Evolutionary conservation across 2,113 vertebrate species (phyloP).

Genomic region (Rattus rattus): DNA sequence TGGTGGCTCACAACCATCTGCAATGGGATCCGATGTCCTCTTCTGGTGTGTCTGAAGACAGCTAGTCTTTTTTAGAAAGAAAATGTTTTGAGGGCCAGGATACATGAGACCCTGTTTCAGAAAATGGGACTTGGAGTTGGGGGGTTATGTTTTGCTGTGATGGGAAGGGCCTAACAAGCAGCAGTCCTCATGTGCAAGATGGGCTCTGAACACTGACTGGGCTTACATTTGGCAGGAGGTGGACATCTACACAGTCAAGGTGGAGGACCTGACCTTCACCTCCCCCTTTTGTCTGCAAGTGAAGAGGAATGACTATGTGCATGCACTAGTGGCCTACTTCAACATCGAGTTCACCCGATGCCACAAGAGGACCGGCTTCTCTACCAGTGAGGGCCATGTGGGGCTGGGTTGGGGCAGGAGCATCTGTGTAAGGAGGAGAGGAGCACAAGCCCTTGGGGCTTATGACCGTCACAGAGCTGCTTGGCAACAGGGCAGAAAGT

Average conservation of each 20-base stretch:
- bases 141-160: background rate
- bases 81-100: background rate
- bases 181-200: background rate
- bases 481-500: background rate
- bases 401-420: fast-evolving
- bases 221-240: slow-evolving; percentile 88
- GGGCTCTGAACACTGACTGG: background rate
- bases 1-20: no score
- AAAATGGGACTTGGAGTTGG: no score
- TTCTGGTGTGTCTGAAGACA: no score
- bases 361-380: slow-evolving; percentile 96
- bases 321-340: slow-evolving; percentile 95
- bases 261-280: slow-evolving; percentile 95
- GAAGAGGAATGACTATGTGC: slow-evolving; percentile 95
- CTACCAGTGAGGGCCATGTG: slow-evolving; percentile 89
- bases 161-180: background rate
- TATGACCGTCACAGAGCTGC: no score
- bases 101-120: background rate
- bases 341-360: slow-evolving; percentile 97
- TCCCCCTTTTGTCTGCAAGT: slow-evolving; percentile 97
- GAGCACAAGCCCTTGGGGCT: background rate
- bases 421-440: no score
- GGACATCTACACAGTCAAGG: slow-evolving; percentile 96
- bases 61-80: background rate
- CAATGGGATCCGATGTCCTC: no score